Evolutionary conservation across 2,888 invertebrate species (phyloP).

Genomic region (Ophion ellenae): DNA sequence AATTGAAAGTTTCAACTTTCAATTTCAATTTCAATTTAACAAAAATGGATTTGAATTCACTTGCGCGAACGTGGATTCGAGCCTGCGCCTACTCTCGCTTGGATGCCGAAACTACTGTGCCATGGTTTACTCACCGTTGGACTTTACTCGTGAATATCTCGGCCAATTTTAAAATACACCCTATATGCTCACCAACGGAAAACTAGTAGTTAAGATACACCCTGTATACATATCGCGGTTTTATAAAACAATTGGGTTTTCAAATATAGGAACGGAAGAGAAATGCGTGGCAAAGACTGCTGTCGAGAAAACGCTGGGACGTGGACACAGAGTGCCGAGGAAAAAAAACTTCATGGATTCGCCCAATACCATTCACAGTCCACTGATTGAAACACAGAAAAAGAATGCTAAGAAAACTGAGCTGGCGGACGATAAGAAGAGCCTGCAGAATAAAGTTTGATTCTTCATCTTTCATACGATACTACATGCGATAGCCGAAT

Average conservation of each 20-base stretch:
- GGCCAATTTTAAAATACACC: too few species aligned
- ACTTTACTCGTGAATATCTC: too few species aligned
- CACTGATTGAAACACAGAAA: conserved; percentile 17
- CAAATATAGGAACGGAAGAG: conserved; percentile 19
- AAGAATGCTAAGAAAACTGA: conserved; percentile 26
- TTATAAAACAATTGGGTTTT: conserved; percentile 4
- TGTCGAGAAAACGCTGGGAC: conserved; percentile 34
- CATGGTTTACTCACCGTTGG: too few species aligned
- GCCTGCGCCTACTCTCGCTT: too few species aligned
- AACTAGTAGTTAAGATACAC: too few species aligned
- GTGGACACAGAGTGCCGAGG: conserved; percentile 27
- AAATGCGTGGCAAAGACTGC: conserved; percentile 23
- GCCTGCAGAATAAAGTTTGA: conserved; percentile 18
- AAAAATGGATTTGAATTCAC: too few species aligned
- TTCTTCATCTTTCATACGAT: conserved; percentile 28
- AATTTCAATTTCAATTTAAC: too few species aligned
- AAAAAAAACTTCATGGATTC: conserved; percentile 23
- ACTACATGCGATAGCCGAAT: conserved; percentile 30
- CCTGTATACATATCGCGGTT: too few species aligned
- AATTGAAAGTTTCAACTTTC: too few species aligned
- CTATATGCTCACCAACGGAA: too few species aligned
- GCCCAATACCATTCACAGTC: conserved; percentile 30
- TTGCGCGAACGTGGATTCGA: too few species aligned
- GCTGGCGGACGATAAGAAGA: conserved; percentile 22
- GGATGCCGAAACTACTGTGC: too few species aligned